These are phyloP conservation scores for Clostera curtula DNA, from an alignment of 2,888 invertebrate genomes.

Conservation along the genomic window DNA sequence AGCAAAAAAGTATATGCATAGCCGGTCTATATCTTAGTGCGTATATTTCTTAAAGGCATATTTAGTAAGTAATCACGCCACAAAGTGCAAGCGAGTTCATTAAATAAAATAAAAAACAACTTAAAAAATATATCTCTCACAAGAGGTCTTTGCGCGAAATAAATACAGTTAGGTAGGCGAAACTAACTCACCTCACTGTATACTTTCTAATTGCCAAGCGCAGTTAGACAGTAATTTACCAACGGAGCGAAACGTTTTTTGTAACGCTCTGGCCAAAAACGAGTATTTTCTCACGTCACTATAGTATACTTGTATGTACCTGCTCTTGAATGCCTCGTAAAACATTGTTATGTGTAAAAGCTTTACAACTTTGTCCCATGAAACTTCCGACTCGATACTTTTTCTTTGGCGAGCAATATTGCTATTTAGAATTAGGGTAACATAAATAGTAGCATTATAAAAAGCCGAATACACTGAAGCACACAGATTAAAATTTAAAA, in stretches of 20 bases:
- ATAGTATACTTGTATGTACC: conserved; percentile 3
- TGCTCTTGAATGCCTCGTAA: not conserved
- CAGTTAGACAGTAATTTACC: conserved; percentile 16
- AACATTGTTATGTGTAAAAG: no score
- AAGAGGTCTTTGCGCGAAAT: conserved; percentile 30
- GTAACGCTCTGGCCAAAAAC: not conserved
- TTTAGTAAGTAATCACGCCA: no score
- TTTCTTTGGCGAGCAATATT: no score
- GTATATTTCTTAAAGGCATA: no score
- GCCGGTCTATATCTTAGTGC: no score
- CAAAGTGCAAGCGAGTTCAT: conserved; percentile 1
- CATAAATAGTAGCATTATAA: no score
- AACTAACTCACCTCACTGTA: conserved; percentile 18
- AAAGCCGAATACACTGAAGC: no score
- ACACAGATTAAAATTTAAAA: no score
- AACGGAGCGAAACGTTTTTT: conserved; percentile 15
- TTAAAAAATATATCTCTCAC: not conserved
- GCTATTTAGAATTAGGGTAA: no score
- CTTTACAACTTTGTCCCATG: no score
- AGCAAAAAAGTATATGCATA: no score
- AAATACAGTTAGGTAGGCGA: conserved; percentile 32
- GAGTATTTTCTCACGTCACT: not conserved
- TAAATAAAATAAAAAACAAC: not conserved
- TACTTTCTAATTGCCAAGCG: conserved; percentile 29
- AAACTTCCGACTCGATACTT: no score